phyloP scores from a whole-genome alignment of 2,888 invertebrate species.

The Nomada fucata region DNA sequence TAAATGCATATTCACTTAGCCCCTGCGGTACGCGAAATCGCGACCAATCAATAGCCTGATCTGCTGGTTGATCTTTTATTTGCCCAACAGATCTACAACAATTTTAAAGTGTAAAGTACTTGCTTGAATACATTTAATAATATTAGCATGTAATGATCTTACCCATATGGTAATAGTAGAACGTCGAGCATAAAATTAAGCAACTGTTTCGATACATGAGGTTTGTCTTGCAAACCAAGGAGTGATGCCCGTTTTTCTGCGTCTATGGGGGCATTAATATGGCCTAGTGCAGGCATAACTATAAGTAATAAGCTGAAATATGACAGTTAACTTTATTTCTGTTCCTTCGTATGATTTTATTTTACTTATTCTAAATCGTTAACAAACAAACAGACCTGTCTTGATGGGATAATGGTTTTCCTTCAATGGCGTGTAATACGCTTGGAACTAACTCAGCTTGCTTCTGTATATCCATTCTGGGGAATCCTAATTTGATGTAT shows the following conservation, averaged over 20 bases:
- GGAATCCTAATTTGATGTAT: constrained; percentile 96
- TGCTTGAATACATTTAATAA: neutral
- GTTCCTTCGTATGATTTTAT: neutral
- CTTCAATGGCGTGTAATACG: constrained; percentile 91
- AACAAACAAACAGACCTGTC: constrained; percentile 89
- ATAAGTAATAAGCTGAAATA: constrained; percentile 90
- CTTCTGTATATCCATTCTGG: constrained; percentile 90
- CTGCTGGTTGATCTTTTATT: constrained; percentile 85
- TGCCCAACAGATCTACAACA: constrained; percentile 84
- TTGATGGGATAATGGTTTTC: constrained; percentile 93
- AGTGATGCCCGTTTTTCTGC: constrained; percentile 87
- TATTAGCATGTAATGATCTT: constrained; percentile 67
- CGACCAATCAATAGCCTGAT: constrained; percentile 80
- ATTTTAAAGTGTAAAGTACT: constrained; percentile 16
- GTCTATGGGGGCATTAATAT: constrained; percentile 88
- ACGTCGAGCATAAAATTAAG: constrained; percentile 93
- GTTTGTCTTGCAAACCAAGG: constrained; percentile 90
- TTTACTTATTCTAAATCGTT: constrained; percentile 9
- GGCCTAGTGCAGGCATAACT: constrained; percentile 91
- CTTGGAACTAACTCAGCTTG: constrained; percentile 91
- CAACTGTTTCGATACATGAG: constrained; percentile 88
- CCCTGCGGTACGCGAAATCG: constrained; percentile 89
- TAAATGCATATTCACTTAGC: constrained; percentile 91
- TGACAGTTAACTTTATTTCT: constrained; percentile 6
- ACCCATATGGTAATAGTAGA: constrained; percentile 94